phyloP scores from a whole-genome alignment of 2,888 invertebrate genomes.

The Eupithecia insigniata region DNA sequence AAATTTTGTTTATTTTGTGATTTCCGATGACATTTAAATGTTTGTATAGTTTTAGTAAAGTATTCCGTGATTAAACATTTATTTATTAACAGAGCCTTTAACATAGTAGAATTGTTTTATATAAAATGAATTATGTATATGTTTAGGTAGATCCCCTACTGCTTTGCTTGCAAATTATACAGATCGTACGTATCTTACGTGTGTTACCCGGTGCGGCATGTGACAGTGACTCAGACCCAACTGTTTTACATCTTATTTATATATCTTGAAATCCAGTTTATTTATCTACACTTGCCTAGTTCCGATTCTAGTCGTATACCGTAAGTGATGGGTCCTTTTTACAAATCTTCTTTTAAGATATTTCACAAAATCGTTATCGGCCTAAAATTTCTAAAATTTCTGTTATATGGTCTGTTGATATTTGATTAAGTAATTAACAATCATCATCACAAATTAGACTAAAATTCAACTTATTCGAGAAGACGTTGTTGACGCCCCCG shows the following conservation, averaged over 20 bases:
- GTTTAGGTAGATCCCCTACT: background rate
- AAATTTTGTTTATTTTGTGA: constrained; percentile 30
- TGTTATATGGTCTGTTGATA: background rate
- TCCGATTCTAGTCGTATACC: constrained; percentile 12
- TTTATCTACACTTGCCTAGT: background rate
- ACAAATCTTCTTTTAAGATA: background rate
- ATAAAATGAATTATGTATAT: constrained; percentile 24
- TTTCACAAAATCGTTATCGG: background rate
- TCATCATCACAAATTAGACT: background rate
- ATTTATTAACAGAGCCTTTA: constrained; percentile 46
- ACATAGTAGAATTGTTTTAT: constrained; percentile 34
- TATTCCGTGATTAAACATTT: constrained; percentile 40
- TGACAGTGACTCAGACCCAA: background rate
- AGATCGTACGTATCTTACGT: background rate
- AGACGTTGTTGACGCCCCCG: background rate
- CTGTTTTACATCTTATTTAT: background rate
- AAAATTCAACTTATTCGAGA: background rate
- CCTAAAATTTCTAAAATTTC: background rate
- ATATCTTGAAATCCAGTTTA: background rate
- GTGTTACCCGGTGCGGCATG: background rate
- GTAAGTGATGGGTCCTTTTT: background rate
- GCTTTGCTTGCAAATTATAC: background rate
- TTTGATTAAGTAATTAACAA: background rate
- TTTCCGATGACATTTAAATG: constrained; percentile 35
- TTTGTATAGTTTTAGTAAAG: constrained; percentile 42